phyloP scores from a whole-genome alignment of 23 tunicate species.

The Corella eumyota region DNA sequence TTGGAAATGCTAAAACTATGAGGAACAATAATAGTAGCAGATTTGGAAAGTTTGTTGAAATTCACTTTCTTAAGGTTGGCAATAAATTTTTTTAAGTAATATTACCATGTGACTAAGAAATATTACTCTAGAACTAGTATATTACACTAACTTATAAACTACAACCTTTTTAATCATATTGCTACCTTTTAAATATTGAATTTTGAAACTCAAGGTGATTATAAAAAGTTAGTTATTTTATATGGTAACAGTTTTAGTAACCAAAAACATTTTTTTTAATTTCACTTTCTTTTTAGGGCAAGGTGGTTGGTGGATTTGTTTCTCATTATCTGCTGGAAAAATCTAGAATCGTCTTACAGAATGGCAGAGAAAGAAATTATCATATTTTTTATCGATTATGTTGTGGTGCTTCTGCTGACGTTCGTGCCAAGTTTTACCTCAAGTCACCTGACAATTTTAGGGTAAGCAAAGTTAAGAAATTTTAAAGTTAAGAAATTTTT shows the following conservation, averaged over 20 bases:
- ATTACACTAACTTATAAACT: too few species aligned
- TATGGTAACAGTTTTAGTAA: too few species aligned
- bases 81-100: background rate
- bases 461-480: conserved; percentile 14
- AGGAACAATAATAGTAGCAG: conserved; percentile 89
- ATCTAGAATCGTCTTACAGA: conserved; percentile 78
- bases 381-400: conserved; percentile 92
- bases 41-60: conserved; percentile 92
- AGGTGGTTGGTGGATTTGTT: conserved; percentile 86
- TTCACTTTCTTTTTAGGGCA: conserved; percentile 27
- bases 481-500: background rate
- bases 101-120: background rate
- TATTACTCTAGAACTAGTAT: background rate
- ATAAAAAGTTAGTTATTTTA: too few species aligned
- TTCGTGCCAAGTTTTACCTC: conserved; percentile 40
- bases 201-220: too few species aligned
- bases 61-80: conserved; percentile 62
- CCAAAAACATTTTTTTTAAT: too few species aligned
- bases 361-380: conserved; percentile 72
- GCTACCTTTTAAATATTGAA: too few species aligned
- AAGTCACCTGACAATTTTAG: conserved; percentile 61
- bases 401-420: conserved; percentile 76
- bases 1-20: conserved; percentile 95
- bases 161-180: too few species aligned
- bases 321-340: conserved; percentile 90